These are phyloP conservation scores for Magallana ariakensis DNA, from an alignment of 1,140 invertebrate genomes.

Conservation along the genomic window DNA sequence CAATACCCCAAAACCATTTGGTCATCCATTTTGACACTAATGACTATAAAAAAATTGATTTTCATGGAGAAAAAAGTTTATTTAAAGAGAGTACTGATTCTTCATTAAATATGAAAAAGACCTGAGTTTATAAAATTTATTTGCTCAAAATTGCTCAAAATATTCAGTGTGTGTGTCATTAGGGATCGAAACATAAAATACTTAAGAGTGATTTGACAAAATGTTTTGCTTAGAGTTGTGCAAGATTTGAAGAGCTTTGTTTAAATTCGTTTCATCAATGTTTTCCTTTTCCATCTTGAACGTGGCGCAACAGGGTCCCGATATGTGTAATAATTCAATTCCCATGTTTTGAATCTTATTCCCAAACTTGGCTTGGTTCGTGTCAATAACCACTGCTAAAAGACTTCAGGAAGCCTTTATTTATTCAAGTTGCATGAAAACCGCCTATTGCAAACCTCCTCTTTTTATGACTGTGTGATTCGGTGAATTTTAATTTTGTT, in stretches of 20 bases:
- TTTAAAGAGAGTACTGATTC: too few species aligned
- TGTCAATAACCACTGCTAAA: constrained; percentile 8
- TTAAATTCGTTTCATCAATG: constrained; percentile 1
- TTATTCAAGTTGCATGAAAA: neutral
- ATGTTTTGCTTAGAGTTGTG: neutral
- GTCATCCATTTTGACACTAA: too few species aligned
- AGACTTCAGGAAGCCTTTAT: neutral
- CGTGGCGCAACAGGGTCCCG: neutral
- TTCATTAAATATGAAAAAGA: neutral
- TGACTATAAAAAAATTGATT: too few species aligned
- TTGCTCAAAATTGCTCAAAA: neutral
- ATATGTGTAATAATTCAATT: constrained; percentile 18
- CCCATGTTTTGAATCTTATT: neutral
- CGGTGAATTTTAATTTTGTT: constrained; percentile 32
- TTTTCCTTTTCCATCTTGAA: neutral
- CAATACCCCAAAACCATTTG: neutral
- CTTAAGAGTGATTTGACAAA: neutral
- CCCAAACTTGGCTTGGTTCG: neutral
- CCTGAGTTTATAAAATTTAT: neutral
- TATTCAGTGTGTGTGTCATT: neutral
- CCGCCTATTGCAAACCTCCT: neutral
- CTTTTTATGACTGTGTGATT: constrained; percentile 25
- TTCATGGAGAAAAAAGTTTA: too few species aligned
- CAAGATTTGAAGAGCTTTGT: neutral
- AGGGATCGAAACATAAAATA: too few species aligned